Conservation (phyloP, 2,113 vertebrate genomes). For the Misgurnus mizolepis region DNA sequence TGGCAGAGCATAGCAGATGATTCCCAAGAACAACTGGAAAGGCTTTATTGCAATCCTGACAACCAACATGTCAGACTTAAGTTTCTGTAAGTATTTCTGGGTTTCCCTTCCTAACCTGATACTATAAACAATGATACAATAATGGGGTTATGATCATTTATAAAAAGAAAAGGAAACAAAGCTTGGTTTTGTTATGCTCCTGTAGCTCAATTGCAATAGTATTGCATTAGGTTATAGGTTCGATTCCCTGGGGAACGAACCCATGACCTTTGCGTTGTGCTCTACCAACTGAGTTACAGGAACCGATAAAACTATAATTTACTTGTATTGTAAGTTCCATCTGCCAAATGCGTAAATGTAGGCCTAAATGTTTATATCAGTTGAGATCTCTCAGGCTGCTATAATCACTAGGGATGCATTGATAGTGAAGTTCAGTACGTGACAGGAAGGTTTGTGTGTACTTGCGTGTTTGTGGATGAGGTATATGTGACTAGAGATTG, state of each 20-base stretch:
- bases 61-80: constrained; percentile 92
- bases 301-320: too few relatives aligned
- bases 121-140: neutral
- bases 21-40: constrained; percentile 97
- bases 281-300: too few relatives aligned
- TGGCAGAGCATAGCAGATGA: constrained; percentile 96
- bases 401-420: neutral
- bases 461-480: constrained; percentile 11
- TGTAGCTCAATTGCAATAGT: too few relatives aligned
- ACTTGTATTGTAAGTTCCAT: too few relatives aligned
- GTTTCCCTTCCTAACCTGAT: neutral
- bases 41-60: constrained; percentile 98
- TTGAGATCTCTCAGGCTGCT: neutral
- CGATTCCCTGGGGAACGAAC: too few relatives aligned
- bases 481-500: constrained; percentile 17
- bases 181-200: neutral
- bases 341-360: too few relatives aligned
- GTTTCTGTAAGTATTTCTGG: constrained; percentile 84
- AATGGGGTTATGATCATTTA: neutral
- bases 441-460: constrained; percentile 33
- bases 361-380: neutral
- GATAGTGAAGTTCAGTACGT: neutral
- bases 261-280: too few relatives aligned
- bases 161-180: neutral
- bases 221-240: too few relatives aligned